Conservation (phyloP, 2,797 vertebrate genomes). For the Coranthus polyacanthus region DNA sequence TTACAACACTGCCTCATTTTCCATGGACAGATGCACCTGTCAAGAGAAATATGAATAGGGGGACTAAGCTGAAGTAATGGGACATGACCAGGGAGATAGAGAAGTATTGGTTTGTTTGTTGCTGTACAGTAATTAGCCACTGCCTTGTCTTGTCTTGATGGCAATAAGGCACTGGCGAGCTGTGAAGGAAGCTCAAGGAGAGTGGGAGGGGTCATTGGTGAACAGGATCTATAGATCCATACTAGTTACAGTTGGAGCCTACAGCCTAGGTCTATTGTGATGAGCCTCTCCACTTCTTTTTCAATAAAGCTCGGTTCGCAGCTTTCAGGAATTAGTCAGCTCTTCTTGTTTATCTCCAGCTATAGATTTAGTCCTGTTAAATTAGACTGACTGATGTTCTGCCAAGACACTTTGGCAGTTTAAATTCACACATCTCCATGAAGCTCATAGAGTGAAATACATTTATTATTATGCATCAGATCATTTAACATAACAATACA, state of each 20-base stretch:
- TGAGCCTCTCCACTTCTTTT: slow-evolving; percentile 24
- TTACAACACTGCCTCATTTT: slow-evolving; percentile 69
- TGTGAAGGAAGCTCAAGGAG: slow-evolving; percentile 31
- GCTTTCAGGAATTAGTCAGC: slow-evolving; percentile 36
- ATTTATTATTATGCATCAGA: slow-evolving; percentile 19
- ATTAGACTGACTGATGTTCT: slow-evolving; percentile 48
- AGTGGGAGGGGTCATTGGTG: slow-evolving; percentile 40
- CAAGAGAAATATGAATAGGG: slow-evolving; percentile 78
- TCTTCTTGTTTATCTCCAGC: slow-evolving; percentile 43
- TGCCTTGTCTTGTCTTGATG: slow-evolving; percentile 57
- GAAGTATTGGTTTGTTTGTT: slow-evolving; percentile 74
- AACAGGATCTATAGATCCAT: slow-evolving; percentile 55
- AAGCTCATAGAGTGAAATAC: slow-evolving; percentile 15
- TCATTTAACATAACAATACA: slow-evolving; percentile 21
- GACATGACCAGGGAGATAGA: slow-evolving; percentile 76
- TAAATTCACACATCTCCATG: slow-evolving; percentile 29
- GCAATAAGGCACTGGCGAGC: slow-evolving; percentile 46
- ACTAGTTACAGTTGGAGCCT: slow-evolving; percentile 35
- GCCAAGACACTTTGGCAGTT: slow-evolving; percentile 47
- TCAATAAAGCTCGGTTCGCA: slow-evolving; percentile 28
- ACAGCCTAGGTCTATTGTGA: slow-evolving; percentile 31
- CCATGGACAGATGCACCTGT: slow-evolving; percentile 80
- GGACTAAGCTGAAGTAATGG: slow-evolving; percentile 77
- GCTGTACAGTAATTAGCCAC: slow-evolving; percentile 74
- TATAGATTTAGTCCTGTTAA: slow-evolving; percentile 43